These are phyloP conservation scores for Cryptus armator DNA, from an alignment of 2,888 invertebrate genomes.

Conservation along the genomic window DNA sequence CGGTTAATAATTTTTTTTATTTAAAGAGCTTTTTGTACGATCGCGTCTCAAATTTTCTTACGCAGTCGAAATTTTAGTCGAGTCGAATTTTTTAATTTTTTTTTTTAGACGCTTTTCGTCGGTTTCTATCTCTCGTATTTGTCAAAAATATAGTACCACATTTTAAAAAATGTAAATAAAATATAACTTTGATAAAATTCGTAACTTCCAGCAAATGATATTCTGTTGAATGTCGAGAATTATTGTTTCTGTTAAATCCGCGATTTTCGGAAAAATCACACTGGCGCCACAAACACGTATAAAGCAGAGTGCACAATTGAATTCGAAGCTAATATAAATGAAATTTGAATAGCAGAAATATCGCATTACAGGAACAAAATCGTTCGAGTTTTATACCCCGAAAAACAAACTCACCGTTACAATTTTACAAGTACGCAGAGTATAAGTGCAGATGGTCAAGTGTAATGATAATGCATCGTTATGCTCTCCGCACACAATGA, in stretches of 20 bases:
- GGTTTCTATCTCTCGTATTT: no score
- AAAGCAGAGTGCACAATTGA: not conserved
- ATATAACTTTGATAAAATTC: not conserved
- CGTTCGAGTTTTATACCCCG: not conserved
- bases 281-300: not conserved
- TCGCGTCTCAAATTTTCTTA: no score
- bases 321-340: not conserved
- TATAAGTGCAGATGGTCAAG: not conserved
- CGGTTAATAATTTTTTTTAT: no score
- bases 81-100: no score
- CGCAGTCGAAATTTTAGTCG: no score
- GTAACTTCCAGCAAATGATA: not conserved
- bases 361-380: not conserved
- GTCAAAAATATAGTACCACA: no score
- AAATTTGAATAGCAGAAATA: not conserved
- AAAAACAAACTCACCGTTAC: not conserved
- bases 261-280: not conserved
- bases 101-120: no score
- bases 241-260: not conserved
- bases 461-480: slow-evolving; percentile 15
- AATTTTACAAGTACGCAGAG: slow-evolving; percentile 3
- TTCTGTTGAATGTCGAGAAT: not conserved
- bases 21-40: no score
- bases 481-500: no score
- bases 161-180: not conserved